Evolutionary conservation across 2,888 invertebrate species (phyloP).

Genomic region (Trachelus tabidus): DNA sequence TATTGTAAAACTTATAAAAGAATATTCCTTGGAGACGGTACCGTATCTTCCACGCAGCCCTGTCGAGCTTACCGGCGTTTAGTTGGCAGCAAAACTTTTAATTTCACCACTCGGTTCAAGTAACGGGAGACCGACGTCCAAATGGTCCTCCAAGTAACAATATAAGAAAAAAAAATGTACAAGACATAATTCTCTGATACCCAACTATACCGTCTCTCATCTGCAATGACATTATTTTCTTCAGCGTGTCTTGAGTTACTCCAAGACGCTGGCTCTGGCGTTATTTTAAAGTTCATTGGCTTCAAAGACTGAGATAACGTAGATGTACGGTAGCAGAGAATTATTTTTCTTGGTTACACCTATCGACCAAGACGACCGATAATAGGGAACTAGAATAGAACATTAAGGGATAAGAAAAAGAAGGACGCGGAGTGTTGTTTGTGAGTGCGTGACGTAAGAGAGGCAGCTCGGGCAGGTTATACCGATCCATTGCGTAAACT

Average conservation of each 20-base stretch:
- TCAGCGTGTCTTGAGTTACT: not conserved
- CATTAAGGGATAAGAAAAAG: not conserved
- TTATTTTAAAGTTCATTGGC: not conserved
- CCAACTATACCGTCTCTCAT: not conserved
- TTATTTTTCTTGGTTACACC: not conserved
- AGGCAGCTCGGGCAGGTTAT: slow-evolving; percentile 65
- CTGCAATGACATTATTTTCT: not conserved
- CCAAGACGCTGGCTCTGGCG: not conserved
- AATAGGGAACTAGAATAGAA: not conserved
- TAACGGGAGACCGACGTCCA: not conserved
- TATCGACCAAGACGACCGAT: not conserved
- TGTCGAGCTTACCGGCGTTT: not conserved
- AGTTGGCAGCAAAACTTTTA: not conserved
- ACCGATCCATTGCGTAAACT: slow-evolving; percentile 52
- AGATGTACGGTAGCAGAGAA: not conserved
- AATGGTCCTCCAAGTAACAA: not conserved
- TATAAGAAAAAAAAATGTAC: not conserved
- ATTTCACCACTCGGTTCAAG: not conserved
- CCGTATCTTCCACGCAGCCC: not conserved
- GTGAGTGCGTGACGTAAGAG: slow-evolving; percentile 50
- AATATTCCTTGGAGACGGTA: not conserved
- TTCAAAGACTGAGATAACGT: not conserved
- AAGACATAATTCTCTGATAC: not conserved
- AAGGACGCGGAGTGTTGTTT: slow-evolving; percentile 23
- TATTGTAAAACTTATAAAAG: not conserved